Conservation (phyloP, 2,888 invertebrate genomes). For the Euclidia mi region DNA sequence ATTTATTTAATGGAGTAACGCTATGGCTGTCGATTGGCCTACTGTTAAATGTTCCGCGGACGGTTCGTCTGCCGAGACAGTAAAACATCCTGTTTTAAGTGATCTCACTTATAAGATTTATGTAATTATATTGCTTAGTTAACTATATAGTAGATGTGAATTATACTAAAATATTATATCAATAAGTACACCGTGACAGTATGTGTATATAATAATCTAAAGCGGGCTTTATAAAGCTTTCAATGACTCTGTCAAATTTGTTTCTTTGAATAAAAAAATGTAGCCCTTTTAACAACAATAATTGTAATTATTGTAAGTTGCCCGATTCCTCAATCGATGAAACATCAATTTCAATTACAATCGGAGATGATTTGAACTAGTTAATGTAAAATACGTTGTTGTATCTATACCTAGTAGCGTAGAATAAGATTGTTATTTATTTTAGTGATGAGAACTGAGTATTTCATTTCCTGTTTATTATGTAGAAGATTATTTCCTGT, state of each 20-base stretch:
- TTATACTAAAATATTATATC: slow-evolving; percentile 19
- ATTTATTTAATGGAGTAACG: slow-evolving; percentile 31
- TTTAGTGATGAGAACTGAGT: slow-evolving; percentile 70
- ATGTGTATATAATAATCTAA: slow-evolving; percentile 1
- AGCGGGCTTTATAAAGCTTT: too few relatives aligned
- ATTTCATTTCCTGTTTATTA: slow-evolving; percentile 72
- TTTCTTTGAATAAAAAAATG: too few relatives aligned
- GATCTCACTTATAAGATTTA: slow-evolving; percentile 77
- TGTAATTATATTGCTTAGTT: slow-evolving; percentile 56
- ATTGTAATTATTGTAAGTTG: slow-evolving; percentile 5
- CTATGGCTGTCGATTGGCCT: slow-evolving; percentile 52
- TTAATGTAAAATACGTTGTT: slow-evolving; percentile 61
- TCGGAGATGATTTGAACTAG: slow-evolving; percentile 9
- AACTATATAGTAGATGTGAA: slow-evolving; percentile 36
- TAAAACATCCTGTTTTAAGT: slow-evolving; percentile 62
- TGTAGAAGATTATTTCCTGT: slow-evolving; percentile 73
- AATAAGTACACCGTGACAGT: slow-evolving; percentile 9
- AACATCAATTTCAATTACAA: slow-evolving; percentile 4
- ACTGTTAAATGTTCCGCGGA: slow-evolving; percentile 38
- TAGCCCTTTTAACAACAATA: too few relatives aligned
- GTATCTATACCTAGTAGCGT: slow-evolving; percentile 57
- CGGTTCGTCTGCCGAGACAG: slow-evolving; percentile 31
- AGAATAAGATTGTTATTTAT: slow-evolving; percentile 81
- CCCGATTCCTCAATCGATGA: neutral
- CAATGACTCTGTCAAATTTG: too few relatives aligned